Evolutionary conservation across 2,888 invertebrate genomes (phyloP).

Genomic region (Drosophila diplacantha): DNA sequence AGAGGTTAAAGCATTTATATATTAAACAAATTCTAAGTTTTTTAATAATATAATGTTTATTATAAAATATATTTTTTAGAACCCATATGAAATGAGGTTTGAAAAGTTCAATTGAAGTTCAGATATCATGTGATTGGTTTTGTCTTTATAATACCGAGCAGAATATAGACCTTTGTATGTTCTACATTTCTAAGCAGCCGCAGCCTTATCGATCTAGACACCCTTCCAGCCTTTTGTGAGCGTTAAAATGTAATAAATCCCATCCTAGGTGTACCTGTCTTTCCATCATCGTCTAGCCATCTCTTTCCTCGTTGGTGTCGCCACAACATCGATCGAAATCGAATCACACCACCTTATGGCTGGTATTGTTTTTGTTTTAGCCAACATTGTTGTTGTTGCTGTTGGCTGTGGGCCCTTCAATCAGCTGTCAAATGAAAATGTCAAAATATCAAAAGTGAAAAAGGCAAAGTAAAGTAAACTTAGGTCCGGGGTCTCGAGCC

Average conservation of each 20-base stretch:
- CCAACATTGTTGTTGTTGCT: constrained; percentile 5
- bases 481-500: constrained; percentile 63
- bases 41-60: not conserved
- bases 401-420: constrained; percentile 62
- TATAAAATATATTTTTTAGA: no score
- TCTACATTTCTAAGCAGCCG: not conserved
- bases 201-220: not conserved
- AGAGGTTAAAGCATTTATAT: not conserved
- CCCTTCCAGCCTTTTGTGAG: not conserved
- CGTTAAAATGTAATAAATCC: not conserved
- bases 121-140: not conserved
- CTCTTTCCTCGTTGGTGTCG: constrained; percentile 21
- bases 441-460: constrained; percentile 73
- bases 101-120: not conserved
- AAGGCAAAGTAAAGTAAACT: constrained; percentile 74
- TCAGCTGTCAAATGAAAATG: constrained; percentile 74
- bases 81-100: no score
- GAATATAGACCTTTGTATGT: not conserved
- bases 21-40: not conserved
- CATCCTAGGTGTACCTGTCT: constrained; percentile 6
- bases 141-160: not conserved
- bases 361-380: constrained; percentile 8
- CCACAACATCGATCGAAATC: constrained; percentile 62
- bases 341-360: constrained; percentile 45
- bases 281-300: not conserved